These are phyloP conservation scores for Microcebus jonahi DNA, from an alignment of 2,113 vertebrate species.

Conservation along the genomic window DNA sequence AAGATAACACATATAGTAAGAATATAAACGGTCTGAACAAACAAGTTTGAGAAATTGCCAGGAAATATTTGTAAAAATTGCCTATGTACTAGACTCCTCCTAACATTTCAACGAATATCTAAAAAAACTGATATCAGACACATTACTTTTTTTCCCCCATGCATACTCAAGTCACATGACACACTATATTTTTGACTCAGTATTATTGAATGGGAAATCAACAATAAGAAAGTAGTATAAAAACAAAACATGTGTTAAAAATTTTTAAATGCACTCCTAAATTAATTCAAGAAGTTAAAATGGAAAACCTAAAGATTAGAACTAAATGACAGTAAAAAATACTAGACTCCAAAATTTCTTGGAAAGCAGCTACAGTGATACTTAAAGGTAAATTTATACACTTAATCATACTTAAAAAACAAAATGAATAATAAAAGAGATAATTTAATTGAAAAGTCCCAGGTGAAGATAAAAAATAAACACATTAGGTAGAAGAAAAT, in stretches of 20 bases:
- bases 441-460: slow-evolving; percentile 2
- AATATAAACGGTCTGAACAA: not conserved
- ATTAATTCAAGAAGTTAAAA: slow-evolving; percentile 26
- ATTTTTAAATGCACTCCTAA: not conserved
- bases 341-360: not conserved
- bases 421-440: not conserved
- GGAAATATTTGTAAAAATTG: not conserved
- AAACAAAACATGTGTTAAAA: not conserved
- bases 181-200: not conserved
- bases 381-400: not conserved
- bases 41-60: not conserved
- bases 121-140: not conserved
- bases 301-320: not conserved
- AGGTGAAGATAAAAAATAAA: not conserved
- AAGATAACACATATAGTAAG: not conserved
- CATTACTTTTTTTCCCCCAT: too few species aligned
- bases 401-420: not conserved
- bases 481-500: not conserved
- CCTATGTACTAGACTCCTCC: not conserved
- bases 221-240: not conserved
- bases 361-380: not conserved
- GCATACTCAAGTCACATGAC: too few species aligned
- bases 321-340: not conserved
- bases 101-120: not conserved
- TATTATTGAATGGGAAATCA: not conserved